Conservation (phyloP, 2,888 invertebrate genomes). For the Idaea biselata region DNA sequence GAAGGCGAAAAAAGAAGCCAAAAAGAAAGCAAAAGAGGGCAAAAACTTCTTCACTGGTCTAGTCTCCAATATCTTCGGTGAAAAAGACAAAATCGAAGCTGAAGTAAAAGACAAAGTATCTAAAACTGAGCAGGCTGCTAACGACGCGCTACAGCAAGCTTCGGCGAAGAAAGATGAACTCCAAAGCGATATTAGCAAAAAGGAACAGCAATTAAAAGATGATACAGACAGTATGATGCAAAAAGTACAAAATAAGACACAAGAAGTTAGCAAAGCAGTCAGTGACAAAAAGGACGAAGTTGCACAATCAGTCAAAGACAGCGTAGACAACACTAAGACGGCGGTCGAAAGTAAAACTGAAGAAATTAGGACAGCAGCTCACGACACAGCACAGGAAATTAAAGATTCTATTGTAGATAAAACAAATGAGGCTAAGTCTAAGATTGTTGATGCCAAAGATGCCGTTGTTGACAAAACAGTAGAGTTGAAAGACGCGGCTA, state of each 20-base stretch:
- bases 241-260: conserved; percentile 41
- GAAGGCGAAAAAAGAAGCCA: conserved; percentile 58
- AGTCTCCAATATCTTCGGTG: conserved; percentile 70
- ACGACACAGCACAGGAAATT: conserved; percentile 43
- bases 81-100: conserved; percentile 71
- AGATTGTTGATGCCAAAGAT: conserved; percentile 24
- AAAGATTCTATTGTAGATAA: conserved; percentile 36
- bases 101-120: conserved; percentile 61
- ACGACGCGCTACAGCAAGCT: conserved; percentile 54
- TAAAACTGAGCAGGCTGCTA: conserved; percentile 63
- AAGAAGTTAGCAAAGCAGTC: conserved; percentile 43
- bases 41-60: conserved; percentile 70
- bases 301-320: conserved; percentile 41
- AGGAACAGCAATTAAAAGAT: conserved; percentile 48
- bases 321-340: conserved; percentile 38
- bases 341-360: conserved; percentile 34
- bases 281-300: conserved; percentile 42
- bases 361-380: conserved; percentile 40
- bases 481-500: conserved; percentile 31
- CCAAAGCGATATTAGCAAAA: conserved; percentile 46
- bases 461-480: conserved; percentile 36
- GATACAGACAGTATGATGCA: conserved; percentile 40
- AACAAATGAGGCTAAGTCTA: conserved; percentile 26
- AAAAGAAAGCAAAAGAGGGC: conserved; percentile 71
- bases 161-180: conserved; percentile 57